Percentiles rank a stretch among this genome's conserved stretches.
Conservation (phyloP, 1,140 invertebrate species). For the Chrysopa pallens region DNA sequence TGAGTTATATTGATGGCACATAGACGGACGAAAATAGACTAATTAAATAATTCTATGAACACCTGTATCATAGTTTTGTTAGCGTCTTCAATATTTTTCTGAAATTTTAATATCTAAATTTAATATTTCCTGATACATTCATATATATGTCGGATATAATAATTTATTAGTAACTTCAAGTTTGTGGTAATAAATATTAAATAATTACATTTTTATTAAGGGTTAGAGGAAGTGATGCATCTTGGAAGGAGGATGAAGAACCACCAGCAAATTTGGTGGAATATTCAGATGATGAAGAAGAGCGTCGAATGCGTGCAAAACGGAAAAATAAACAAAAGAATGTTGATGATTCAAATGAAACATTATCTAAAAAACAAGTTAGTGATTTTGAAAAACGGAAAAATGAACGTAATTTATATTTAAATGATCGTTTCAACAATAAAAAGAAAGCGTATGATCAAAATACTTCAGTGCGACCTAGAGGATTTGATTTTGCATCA, state of each 20-base stretch:
- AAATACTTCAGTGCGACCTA: neutral
- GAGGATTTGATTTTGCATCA: too few species aligned
- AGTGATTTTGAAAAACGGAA: neutral
- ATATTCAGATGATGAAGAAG: slow-evolving; percentile 75
- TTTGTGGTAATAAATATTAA: neutral
- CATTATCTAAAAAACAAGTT: neutral
- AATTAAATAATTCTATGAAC: too few species aligned
- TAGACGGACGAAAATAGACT: too few species aligned
- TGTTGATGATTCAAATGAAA: neutral
- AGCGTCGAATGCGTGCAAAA: slow-evolving; percentile 26
- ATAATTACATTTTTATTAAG: slow-evolving; percentile 19
- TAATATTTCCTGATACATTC: too few species aligned
- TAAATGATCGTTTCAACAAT: neutral
- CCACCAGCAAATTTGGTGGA: slow-evolving; percentile 46
- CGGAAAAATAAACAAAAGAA: neutral
- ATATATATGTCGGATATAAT: too few species aligned
- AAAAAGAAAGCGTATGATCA: neutral
- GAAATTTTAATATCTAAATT: too few species aligned
- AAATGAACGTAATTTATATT: neutral
- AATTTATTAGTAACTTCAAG: slow-evolving; percentile 3
- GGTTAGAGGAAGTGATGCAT: slow-evolving; percentile 61
- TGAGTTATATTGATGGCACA: too few species aligned
- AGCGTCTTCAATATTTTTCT: too few species aligned
- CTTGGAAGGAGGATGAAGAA: slow-evolving; percentile 63
- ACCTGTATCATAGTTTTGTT: too few species aligned